Evolutionary conservation across 2,113 vertebrate species (phyloP).

Genomic region (Falco punctatus): DNA sequence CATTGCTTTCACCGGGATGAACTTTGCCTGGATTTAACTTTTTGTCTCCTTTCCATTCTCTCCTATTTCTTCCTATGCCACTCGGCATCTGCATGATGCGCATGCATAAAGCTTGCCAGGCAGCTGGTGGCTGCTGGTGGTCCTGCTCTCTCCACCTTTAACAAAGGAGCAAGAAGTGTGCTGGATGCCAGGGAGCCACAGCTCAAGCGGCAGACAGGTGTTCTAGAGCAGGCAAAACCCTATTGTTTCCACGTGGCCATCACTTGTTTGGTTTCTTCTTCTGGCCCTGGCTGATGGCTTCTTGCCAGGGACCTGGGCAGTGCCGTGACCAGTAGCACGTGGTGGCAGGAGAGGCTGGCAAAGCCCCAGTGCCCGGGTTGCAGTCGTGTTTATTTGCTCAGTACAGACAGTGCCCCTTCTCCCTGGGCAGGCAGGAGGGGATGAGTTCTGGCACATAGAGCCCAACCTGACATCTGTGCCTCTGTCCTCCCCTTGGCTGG

Average conservation of each 20-base stretch:
- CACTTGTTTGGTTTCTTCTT: background rate
- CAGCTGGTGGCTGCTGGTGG: background rate
- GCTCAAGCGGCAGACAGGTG: background rate
- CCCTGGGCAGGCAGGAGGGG: background rate
- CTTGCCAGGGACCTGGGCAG: background rate
- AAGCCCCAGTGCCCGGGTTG: background rate
- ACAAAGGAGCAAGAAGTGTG: background rate
- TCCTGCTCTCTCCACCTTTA: background rate
- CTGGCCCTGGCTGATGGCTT: background rate
- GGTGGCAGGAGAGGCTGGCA: background rate
- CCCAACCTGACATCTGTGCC: background rate
- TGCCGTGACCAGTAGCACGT: rapidly evolving
- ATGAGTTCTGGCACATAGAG: background rate
- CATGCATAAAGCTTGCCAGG: background rate
- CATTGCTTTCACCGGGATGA: background rate
- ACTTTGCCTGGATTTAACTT: background rate
- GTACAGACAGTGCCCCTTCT: background rate
- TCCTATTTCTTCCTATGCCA: background rate
- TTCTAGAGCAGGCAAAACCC: background rate
- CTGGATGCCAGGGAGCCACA: background rate
- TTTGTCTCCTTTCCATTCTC: background rate
- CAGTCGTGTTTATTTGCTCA: background rate
- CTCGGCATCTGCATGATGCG: background rate
- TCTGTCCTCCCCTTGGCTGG: background rate
- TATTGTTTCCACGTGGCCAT: background rate